Conservation (phyloP, 2,888 invertebrate genomes). For the Nomada ruficornis region DNA sequence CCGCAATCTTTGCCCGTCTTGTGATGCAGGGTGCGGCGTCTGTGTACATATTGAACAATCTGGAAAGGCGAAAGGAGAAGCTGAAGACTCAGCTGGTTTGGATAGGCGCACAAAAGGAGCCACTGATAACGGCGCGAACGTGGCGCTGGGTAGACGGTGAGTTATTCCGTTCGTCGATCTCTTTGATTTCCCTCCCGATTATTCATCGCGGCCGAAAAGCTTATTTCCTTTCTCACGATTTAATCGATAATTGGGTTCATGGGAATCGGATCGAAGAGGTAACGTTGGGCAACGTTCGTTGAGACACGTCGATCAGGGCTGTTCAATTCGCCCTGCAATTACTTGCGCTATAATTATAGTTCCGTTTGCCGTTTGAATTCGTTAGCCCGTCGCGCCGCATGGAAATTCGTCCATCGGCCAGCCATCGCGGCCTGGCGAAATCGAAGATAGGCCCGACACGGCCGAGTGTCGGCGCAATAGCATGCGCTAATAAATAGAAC, state of each 20-base stretch:
- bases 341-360: conserved; percentile 65
- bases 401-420: conserved; percentile 7
- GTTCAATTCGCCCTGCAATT: conserved; percentile 71
- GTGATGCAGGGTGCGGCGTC: conserved; percentile 86
- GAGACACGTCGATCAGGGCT: conserved; percentile 45
- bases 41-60: conserved; percentile 90
- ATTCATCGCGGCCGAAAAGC: background rate
- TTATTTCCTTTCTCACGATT: conserved; percentile 70
- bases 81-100: conserved; percentile 95
- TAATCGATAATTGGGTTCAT: conserved; percentile 66
- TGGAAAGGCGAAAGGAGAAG: conserved; percentile 91
- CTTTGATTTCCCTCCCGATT: background rate
- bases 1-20: background rate
- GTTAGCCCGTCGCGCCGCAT: conserved; percentile 5
- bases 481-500: conserved; percentile 72
- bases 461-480: conserved; percentile 30
- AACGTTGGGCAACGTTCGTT: conserved; percentile 53
- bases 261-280: conserved; percentile 76
- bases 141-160: conserved; percentile 97
- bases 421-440: conserved; percentile 21
- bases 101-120: conserved; percentile 96
- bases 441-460: conserved; percentile 24
- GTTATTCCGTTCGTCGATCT: conserved; percentile 8
- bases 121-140: conserved; percentile 91
- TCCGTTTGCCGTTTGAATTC: conserved; percentile 18